These are phyloP conservation scores for Eupithecia dodoneata DNA, from an alignment of 2,888 invertebrate genomes.

Conservation along the genomic window DNA sequence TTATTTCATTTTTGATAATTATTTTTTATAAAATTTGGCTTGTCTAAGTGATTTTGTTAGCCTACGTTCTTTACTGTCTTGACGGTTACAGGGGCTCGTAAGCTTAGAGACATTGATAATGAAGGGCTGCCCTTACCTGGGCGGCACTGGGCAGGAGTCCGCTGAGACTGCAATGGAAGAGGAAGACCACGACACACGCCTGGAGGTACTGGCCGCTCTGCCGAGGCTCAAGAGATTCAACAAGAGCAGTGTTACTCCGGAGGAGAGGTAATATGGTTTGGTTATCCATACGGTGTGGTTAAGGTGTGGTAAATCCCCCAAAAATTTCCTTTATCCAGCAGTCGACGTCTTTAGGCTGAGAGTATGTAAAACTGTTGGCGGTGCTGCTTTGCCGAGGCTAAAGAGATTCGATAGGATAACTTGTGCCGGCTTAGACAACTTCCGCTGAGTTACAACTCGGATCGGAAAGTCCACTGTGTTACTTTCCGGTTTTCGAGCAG, in stretches of 20 bases:
- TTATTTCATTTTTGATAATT: too few species aligned
- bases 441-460: too few species aligned
- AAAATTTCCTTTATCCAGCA: not conserved
- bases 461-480: too few species aligned
- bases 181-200: slow-evolving; percentile 69
- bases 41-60: too few species aligned
- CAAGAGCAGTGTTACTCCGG: slow-evolving; percentile 75
- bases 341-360: not conserved
- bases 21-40: too few species aligned
- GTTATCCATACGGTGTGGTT: not conserved
- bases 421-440: too few species aligned
- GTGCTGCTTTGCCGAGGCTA: too few species aligned
- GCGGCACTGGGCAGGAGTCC: slow-evolving; percentile 70
- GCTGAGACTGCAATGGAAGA: slow-evolving; percentile 64
- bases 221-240: slow-evolving; percentile 83
- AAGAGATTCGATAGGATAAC: too few species aligned
- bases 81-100: slow-evolving; percentile 62
- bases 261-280: slow-evolving; percentile 71
- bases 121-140: slow-evolving; percentile 83
- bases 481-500: too few species aligned
- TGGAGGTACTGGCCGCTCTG: slow-evolving; percentile 78
- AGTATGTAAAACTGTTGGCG: not conserved
- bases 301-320: not conserved
- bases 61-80: not conserved
- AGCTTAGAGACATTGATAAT: slow-evolving; percentile 80